These are phyloP conservation scores for Pseudococcus viburni DNA, from an alignment of 2,888 invertebrate species.

Conservation along the genomic window DNA sequence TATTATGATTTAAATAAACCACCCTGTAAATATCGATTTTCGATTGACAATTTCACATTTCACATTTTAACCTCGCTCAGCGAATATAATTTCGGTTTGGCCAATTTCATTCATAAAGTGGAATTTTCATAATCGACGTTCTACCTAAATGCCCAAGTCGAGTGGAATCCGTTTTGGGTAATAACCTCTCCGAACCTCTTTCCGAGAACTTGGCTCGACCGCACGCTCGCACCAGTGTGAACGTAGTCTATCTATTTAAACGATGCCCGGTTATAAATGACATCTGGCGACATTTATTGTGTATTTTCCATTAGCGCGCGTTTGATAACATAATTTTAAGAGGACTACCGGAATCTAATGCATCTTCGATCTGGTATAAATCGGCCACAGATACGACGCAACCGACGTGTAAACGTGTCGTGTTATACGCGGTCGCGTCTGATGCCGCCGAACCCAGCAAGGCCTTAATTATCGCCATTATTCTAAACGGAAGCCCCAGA, in stretches of 20 bases:
- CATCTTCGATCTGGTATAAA: background rate
- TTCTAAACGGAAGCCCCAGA: constrained; percentile 35
- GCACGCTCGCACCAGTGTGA: background rate
- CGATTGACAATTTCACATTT: background rate
- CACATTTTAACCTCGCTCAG: background rate
- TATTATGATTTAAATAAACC: constrained; percentile 3
- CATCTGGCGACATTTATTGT: constrained; percentile 53
- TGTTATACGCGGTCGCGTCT: background rate
- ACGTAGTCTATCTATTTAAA: constrained; percentile 21
- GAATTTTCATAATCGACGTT: background rate
- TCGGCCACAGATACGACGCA: background rate
- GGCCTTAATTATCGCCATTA: constrained; percentile 54
- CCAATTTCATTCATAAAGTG: background rate
- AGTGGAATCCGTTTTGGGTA: background rate
- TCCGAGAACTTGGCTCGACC: background rate
- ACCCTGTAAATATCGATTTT: background rate
- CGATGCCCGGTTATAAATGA: constrained; percentile 55
- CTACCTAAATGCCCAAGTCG: background rate
- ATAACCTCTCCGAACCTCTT: background rate
- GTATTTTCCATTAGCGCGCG: constrained; percentile 64
- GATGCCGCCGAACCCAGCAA: constrained; percentile 12
- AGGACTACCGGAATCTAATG: constrained; percentile 64
- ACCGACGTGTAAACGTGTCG: constrained; percentile 13
- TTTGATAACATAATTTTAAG: constrained; percentile 66
- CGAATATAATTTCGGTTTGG: background rate